phyloP scores from a whole-genome alignment of 2,888 invertebrate genomes.

The Drosophila histrio region DNA sequence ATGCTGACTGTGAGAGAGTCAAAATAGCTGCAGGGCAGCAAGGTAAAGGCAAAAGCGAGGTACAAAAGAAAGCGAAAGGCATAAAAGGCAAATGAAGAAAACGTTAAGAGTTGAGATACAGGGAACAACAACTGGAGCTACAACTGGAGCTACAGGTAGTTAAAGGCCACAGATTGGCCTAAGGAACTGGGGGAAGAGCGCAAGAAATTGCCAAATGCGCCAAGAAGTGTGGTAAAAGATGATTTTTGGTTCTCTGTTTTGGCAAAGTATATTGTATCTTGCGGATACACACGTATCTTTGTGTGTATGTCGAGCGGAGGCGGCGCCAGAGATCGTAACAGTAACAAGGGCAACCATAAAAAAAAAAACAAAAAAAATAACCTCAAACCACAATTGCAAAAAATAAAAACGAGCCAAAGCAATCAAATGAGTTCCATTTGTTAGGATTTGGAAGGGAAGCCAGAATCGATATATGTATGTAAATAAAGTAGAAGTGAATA shows the following conservation, averaged over 20 bases:
- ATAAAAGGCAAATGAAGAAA: constrained; percentile 23
- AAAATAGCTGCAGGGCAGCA: constrained; percentile 6
- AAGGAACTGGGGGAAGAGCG: not conserved
- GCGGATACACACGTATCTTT: constrained; percentile 1
- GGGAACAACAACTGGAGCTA: not conserved
- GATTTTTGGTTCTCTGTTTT: not conserved
- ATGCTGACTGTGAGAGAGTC: constrained; percentile 15
- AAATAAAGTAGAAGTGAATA: not conserved
- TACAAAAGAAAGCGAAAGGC: constrained; percentile 17
- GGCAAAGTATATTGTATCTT: constrained; percentile 12
- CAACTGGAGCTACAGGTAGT: constrained; percentile 16
- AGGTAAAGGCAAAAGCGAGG: not conserved
- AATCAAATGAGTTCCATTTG: constrained; percentile 7
- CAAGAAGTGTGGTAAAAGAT: constrained; percentile 17
- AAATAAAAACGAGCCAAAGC: constrained; percentile 1
- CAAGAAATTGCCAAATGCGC: constrained; percentile 11
- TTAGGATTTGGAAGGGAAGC: not conserved
- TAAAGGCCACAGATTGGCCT: constrained; percentile 11
- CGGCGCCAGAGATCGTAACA: constrained; percentile 55
- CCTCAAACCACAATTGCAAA: constrained; percentile 28
- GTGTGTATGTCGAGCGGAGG: constrained; percentile 25
- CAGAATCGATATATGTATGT: not conserved
- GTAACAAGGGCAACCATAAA: constrained; percentile 41
- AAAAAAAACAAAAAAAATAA: not conserved
- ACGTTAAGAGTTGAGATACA: constrained; percentile 4